Evolutionary conservation across 2,888 invertebrate species (phyloP).

Genomic region (Ennomos fuscantarius): DNA sequence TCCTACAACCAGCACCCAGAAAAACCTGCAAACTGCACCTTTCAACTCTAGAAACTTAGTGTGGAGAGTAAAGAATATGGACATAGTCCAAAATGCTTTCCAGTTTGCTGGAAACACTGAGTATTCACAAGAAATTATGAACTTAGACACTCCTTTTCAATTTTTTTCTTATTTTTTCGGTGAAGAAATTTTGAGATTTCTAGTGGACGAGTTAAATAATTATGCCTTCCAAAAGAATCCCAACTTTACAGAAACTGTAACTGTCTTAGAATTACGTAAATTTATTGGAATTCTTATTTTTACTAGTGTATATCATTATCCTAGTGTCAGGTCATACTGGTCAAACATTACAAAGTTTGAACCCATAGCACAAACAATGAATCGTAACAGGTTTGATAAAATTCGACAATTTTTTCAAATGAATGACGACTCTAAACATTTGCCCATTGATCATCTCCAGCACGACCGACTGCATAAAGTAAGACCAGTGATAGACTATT

Average conservation of each 20-base stretch:
- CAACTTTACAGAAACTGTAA: conserved; percentile 47
- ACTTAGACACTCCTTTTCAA: conserved; percentile 45
- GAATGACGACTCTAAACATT: conserved; percentile 45
- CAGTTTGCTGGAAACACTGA: conserved; percentile 8
- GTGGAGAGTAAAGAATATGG: conserved; percentile 53
- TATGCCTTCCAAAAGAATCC: conserved; percentile 46
- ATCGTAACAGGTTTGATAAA: conserved; percentile 46
- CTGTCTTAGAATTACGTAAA: conserved; percentile 47
- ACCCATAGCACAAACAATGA: conserved; percentile 47
- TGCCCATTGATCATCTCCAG: conserved; percentile 42
- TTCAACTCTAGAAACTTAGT: conserved; percentile 45
- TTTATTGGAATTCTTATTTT: conserved; percentile 48
- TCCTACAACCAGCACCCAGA: conserved; percentile 45
- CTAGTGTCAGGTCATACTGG: conserved; percentile 49
- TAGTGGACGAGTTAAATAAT: conserved; percentile 32
- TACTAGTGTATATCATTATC: conserved; percentile 38
- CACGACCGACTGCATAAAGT: conserved; percentile 49
- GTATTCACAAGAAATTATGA: conserved; percentile 15
- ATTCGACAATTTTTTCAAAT: conserved; percentile 27
- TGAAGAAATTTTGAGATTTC: conserved; percentile 24
- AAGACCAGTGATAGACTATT: conserved; percentile 47
- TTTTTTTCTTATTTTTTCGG: conserved; percentile 48
- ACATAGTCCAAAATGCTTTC: conserved; percentile 40
- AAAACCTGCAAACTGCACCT: conserved; percentile 50
- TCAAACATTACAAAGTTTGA: conserved; percentile 48